Base-by-base conservation (phyloP, 1,140 invertebrate genomes). In the Drosophila tristis region DNA sequence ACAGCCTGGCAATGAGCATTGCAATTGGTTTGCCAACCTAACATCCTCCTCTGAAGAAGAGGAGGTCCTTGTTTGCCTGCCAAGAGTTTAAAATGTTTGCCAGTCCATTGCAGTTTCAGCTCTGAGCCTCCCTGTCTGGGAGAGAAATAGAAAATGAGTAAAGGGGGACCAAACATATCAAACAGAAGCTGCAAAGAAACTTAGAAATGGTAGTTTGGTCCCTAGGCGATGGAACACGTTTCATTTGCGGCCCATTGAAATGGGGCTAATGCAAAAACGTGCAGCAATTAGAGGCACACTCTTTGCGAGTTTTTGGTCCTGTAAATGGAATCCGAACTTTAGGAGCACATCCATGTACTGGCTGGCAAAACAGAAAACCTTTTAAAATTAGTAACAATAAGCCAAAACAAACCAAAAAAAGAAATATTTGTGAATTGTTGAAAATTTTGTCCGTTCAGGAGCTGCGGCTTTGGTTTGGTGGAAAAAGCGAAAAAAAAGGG, bases 1-100 rank as follows among this genome's bases (percentile, higher is more conserved):
- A 75, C 55, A 75, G 73, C 71, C 71, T 56, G 55, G 73, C 55
- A 75, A 75, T 75, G 72, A 75, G 72, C 48, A 75, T 75, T 65
- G 60, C 54, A 65, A 74, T 74, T 74, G 59, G 48, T 44, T 45
- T 43, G 48, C 53, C 42, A 35, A 15, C 23, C 5, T 26, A 11
- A n/a, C 31, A 25, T 15, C 42, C 68, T 56, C 25, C 39, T 68
- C 50, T 72, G 29, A 13, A 39, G 35, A 4, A 13, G 35, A 39
- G 11, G 35, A n/a, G 50, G 23, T 15, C 31, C 53, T 53, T 74
- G 70, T 65, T 74, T 58, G 73, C 49, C 49, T 74, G 61, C 61
- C 62, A 75, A 75, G 72, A 74, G 62, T 29, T 71, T 53, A 50
- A 54, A 75, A 75, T 75, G 72, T 67, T 75, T 75, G 54, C 73